Evolutionary conservation across 2,797 vertebrate genomes (phyloP).

Genomic region (Champsocephalus gunnari): DNA sequence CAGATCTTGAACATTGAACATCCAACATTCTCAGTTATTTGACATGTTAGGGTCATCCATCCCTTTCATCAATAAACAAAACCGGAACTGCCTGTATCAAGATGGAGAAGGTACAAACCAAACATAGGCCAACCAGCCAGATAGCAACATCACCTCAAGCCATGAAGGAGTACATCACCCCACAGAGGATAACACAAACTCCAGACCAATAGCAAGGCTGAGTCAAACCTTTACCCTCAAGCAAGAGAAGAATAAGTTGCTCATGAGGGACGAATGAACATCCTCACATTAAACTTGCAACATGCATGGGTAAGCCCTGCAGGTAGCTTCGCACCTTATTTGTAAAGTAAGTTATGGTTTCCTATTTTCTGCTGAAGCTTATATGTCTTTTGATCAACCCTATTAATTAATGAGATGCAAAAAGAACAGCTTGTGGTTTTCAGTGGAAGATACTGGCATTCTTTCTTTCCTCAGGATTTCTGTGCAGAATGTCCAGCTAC

Average conservation of each 20-base stretch:
- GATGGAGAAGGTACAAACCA: too few species aligned
- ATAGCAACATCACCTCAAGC: too few species aligned
- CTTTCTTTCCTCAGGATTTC: not conserved
- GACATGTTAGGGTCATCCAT: not conserved
- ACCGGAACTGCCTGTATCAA: too few species aligned
- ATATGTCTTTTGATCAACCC: not conserved
- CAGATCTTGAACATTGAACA: not conserved
- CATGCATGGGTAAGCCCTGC: not conserved
- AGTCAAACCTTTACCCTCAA: not conserved
- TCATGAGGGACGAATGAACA: not conserved
- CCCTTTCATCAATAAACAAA: too few species aligned
- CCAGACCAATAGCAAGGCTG: not conserved
- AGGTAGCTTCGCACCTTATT: not conserved
- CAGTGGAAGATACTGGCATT: not conserved
- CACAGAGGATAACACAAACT: not conserved
- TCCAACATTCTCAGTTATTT: not conserved
- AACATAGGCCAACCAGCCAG: too few species aligned
- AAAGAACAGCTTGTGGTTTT: not conserved
- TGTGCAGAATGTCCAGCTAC: not conserved
- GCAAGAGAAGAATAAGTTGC: not conserved
- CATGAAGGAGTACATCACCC: too few species aligned
- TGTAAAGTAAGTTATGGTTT: not conserved
- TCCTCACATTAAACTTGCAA: slow-evolving; percentile 1
- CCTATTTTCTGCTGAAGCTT: not conserved
- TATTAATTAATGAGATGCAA: not conserved